Evolutionary conservation across 2,888 invertebrate genomes (phyloP).

Genomic region (Andrena trimmerana): DNA sequence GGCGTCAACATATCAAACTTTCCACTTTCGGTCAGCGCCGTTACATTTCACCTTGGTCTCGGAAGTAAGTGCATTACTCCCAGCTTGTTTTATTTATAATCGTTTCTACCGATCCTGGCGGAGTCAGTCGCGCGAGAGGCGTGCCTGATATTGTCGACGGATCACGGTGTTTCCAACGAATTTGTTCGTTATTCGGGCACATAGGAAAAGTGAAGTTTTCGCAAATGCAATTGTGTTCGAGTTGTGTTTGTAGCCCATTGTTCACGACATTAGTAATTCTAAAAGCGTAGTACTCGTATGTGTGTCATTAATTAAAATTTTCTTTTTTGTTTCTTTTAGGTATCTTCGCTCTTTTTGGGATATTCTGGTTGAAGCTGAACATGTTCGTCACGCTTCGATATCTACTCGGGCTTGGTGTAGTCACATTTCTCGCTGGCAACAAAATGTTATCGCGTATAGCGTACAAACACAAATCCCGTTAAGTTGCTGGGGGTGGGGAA

Average conservation of each 20-base stretch:
- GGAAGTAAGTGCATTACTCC: slow-evolving; percentile 87
- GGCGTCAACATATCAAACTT: slow-evolving; percentile 95
- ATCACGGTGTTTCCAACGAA: slow-evolving; percentile 54
- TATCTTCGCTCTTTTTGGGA: slow-evolving; percentile 94
- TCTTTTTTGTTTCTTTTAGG: slow-evolving; percentile 86
- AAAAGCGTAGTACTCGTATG: background rate
- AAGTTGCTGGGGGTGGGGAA: background rate
- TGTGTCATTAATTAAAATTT: background rate
- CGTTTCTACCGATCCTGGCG: background rate
- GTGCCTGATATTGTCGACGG: slow-evolving; percentile 78
- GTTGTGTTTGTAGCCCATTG: slow-evolving; percentile 81
- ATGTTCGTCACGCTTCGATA: slow-evolving; percentile 98
- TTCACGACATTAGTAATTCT: slow-evolving; percentile 76
- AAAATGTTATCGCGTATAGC: slow-evolving; percentile 94
- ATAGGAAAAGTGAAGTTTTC: slow-evolving; percentile 81
- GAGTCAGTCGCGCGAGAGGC: background rate
- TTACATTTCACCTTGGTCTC: slow-evolving; percentile 96
- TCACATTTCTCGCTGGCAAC: slow-evolving; percentile 98
- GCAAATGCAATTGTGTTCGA: slow-evolving; percentile 71
- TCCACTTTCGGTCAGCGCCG: slow-evolving; percentile 91
- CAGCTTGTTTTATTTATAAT: background rate
- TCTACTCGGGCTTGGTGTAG: slow-evolving; percentile 92
- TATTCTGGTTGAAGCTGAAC: slow-evolving; percentile 96
- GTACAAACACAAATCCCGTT: slow-evolving; percentile 79
- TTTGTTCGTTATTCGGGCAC: slow-evolving; percentile 79